A percentile compares a stretch with the other conserved stretches of the same genome.
Evolutionary conservation across 2,113 vertebrate species (phyloP).

Genomic region (Charadrius vociferus): DNA sequence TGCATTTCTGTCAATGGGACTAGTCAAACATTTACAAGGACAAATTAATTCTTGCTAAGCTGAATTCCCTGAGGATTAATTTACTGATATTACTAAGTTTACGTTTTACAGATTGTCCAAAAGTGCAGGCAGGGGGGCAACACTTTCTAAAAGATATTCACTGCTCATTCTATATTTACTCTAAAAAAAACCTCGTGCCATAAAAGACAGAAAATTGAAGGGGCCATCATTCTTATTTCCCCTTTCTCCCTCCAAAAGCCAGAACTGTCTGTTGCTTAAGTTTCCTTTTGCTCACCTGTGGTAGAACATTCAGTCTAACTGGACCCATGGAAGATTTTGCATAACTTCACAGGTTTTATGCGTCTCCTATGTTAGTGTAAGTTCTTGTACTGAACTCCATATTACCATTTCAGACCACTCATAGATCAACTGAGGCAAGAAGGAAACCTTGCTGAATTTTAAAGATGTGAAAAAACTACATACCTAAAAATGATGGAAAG

Average conservation of each 20-base stretch:
- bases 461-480: neutral
- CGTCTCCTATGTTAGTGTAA: neutral
- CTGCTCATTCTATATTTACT: accelerated
- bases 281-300: neutral
- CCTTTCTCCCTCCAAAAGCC: neutral
- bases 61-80: neutral
- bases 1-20: neutral
- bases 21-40: neutral
- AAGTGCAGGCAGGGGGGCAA: accelerated
- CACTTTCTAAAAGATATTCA: neutral
- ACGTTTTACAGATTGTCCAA: neutral
- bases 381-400: neutral
- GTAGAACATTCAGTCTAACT: neutral
- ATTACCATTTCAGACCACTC: neutral
- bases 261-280: neutral
- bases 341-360: neutral
- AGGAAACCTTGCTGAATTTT: neutral
- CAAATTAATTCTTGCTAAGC: neutral
- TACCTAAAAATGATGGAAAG: neutral
- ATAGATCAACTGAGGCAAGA: neutral
- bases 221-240: neutral
- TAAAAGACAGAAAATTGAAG: neutral
- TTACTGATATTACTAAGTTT: neutral
- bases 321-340: neutral
- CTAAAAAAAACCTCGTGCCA: neutral